phyloP scores from a whole-genome alignment of 64 coral and sea anemone species.

The Montipora sp. region DNA sequence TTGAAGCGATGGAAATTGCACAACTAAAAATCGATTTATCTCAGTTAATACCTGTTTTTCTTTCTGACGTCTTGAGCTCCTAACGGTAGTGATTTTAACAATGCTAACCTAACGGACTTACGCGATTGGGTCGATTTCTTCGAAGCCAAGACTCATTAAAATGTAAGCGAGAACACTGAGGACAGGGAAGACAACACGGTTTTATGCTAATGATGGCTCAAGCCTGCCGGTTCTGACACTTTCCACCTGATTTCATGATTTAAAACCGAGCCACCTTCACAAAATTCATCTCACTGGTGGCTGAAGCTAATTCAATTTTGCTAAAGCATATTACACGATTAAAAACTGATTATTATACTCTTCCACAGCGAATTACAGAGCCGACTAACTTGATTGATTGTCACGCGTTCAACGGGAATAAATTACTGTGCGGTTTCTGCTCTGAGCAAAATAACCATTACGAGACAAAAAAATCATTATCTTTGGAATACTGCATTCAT shows the following conservation, averaged over 20 bases:
- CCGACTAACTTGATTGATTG: constrained; percentile 33
- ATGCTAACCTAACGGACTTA: constrained; percentile 73
- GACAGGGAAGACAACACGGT: not conserved
- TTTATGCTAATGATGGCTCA: constrained; percentile 15
- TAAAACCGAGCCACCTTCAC: constrained; percentile 23
- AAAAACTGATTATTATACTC: constrained; percentile 38
- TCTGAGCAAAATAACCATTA: constrained; percentile 29
- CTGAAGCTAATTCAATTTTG: constrained; percentile 52
- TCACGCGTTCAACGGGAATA: constrained; percentile 41
- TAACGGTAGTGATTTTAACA: constrained; percentile 62
- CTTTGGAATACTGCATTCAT: constrained; percentile 12
- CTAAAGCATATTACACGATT: constrained; percentile 54
- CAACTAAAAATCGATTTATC: constrained; percentile 46
- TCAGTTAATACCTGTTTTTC: constrained; percentile 20
- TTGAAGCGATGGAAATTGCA: constrained; percentile 8
- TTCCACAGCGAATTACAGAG: constrained; percentile 37
- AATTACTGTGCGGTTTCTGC: constrained; percentile 51
- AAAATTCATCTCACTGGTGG: constrained; percentile 43
- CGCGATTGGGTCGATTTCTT: constrained; percentile 46
- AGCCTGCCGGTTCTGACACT: constrained; percentile 32
- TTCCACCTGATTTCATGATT: constrained; percentile 27
- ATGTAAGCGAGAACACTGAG: constrained; percentile 52
- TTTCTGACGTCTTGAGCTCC: constrained; percentile 1
- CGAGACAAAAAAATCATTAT: not conserved
- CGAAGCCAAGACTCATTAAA: constrained; percentile 48